These are phyloP conservation scores for Canis aureus DNA, from an alignment of 2,113 vertebrate species.

Conservation along the genomic window DNA sequence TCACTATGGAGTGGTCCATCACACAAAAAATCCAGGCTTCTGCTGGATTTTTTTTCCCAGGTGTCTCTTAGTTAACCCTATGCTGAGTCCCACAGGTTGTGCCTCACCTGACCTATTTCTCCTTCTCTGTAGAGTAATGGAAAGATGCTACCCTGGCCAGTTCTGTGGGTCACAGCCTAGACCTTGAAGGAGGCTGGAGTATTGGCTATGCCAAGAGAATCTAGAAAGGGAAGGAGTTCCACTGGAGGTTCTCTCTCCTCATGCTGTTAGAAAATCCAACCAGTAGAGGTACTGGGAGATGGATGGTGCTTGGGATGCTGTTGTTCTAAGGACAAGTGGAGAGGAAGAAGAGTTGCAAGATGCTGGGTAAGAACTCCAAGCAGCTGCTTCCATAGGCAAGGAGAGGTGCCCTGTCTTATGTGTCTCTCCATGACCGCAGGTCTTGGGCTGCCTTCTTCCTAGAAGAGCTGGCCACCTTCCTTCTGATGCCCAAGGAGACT, in stretches of 20 bases:
- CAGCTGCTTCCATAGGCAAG: not conserved
- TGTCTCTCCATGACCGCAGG: not conserved
- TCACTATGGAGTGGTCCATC: no score
- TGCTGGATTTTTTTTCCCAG: not conserved
- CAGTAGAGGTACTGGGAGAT: not conserved
- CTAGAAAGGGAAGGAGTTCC: not conserved
- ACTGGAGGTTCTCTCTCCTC: not conserved
- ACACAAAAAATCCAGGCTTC: not conserved
- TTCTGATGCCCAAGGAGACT: not conserved
- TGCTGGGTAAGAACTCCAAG: not conserved
- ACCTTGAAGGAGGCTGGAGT: not conserved
- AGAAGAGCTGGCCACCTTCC: not conserved
- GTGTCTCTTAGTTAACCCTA: not conserved
- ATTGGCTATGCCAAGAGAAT: not conserved
- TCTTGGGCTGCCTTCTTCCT: not conserved
- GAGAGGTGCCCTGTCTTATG: accelerated
- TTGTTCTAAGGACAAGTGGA: not conserved
- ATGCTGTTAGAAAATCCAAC: not conserved
- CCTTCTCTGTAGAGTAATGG: not conserved
- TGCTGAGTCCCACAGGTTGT: not conserved
- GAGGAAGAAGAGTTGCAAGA: not conserved
- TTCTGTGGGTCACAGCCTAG: not conserved
- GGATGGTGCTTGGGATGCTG: not conserved
- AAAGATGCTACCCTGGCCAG: not conserved
- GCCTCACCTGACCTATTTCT: not conserved